Base-by-base conservation (phyloP, 2,797 vertebrate species). In the Toxotes lorentzi region DNA sequence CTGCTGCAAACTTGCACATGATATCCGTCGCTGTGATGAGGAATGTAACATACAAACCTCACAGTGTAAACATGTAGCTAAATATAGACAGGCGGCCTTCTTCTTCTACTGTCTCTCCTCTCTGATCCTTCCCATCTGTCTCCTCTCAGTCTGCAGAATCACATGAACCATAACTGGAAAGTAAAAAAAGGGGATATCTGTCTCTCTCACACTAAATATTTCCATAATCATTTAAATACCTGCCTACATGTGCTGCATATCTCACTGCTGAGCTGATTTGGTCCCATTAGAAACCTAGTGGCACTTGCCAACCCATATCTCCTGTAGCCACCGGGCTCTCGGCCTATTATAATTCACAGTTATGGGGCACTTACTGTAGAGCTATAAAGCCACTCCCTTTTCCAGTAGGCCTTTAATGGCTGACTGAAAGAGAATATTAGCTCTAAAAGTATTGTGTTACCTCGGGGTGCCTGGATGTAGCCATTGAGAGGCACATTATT, bases 361-460 rank as follows among this genome's bases (percentile, higher is more conserved):
- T 84, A 75, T 84, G 56, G 59, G 81, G 77, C 59, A 50, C 72
- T 87, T 65, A 71, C 51, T 66, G 76, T 17, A 8, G 11, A 61
- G 48, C 32, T 60, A 79, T 56, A 47, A 83, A 79, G 78, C 76
- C 83, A n/a, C 84, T 85, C 86, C 84, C 66, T 78, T 34, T 63
- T 79, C 63, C 80, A 79, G 76, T 2, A 69, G 71, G 82, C 83
- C 68, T 76, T 59, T 88, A 89, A 80, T 82, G 86, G 81, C 66
- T 24, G 50, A 32, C 62, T 74, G 78, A 81, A 69, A 66, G 74
- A 51, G 53, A 82, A 78, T 64, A 79, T 80, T 9, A 43, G 74
- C 79, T 19, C 35, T 82, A 48, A 79, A 83, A 81, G 76, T 89
- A 79, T 92, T 65, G 61, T 64, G 74, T 89, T 90, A 79, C 82